These are phyloP conservation scores for Eurytoma californica DNA, from an alignment of 2,888 invertebrate species.

Conservation along the genomic window DNA sequence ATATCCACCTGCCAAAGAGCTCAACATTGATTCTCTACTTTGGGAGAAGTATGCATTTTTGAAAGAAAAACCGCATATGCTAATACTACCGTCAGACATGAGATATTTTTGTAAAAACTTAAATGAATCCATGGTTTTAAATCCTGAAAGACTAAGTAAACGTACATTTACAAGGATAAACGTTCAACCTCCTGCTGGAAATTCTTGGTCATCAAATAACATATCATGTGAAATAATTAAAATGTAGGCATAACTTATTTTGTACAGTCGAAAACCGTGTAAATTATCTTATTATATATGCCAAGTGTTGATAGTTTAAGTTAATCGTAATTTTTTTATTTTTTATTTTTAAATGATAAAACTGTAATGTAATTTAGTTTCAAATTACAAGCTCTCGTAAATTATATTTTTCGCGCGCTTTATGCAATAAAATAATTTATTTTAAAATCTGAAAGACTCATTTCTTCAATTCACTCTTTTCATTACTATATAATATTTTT, in stretches of 20 bases:
- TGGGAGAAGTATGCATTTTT: conserved; percentile 85
- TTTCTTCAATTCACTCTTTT: too few species aligned
- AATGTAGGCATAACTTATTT: conserved; percentile 56
- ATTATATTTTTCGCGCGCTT: not conserved
- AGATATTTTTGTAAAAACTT: conserved; percentile 87
- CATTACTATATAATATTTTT: too few species aligned
- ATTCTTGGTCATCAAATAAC: conserved; percentile 61
- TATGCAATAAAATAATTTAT: not conserved
- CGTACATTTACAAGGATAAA: conserved; percentile 86
- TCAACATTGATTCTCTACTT: conserved; percentile 83
- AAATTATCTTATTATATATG: conserved; percentile 23
- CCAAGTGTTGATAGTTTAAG: not conserved
- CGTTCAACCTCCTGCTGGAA: conserved; percentile 69
- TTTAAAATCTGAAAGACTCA: not conserved
- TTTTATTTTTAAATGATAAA: not conserved
- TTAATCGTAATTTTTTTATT: not conserved
- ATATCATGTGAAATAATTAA: conserved; percentile 70
- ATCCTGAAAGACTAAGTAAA: conserved; percentile 89
- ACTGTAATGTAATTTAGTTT: not conserved
- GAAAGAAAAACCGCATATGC: conserved; percentile 85
- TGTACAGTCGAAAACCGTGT: conserved; percentile 31
- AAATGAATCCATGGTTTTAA: conserved; percentile 86
- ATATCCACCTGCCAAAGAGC: conserved; percentile 82
- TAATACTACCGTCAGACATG: conserved; percentile 90
- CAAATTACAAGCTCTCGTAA: not conserved